phyloP scores from a whole-genome alignment of 2,888 invertebrate genomes.

The Branchellion lobata region DNA sequence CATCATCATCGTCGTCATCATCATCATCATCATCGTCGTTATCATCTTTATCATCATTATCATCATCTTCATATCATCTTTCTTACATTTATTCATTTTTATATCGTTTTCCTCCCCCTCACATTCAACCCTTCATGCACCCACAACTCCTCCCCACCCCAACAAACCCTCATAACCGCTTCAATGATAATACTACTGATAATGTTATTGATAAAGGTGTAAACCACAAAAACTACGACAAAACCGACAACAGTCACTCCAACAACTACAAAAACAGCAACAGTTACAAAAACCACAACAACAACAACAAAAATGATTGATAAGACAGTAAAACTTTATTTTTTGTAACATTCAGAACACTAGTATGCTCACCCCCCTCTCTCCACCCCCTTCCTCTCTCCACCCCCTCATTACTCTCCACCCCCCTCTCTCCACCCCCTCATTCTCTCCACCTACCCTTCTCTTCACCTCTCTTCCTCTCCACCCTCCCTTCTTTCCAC shows the following conservation, averaged over 20 bases:
- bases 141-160: background rate
- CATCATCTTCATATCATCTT: background rate
- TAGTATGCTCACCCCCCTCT: too few relatives aligned
- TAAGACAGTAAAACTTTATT: too few relatives aligned
- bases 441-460: too few relatives aligned
- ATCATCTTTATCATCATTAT: background rate
- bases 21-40: slow-evolving; percentile 17
- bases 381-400: too few relatives aligned
- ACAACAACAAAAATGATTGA: background rate
- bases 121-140: background rate
- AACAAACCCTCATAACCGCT: background rate
- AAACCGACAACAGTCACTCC: background rate
- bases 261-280: background rate
- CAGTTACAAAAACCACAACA: background rate
- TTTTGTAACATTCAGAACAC: too few relatives aligned
- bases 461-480: too few relatives aligned
- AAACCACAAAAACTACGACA: background rate
- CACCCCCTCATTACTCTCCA: too few relatives aligned
- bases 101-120: background rate
- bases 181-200: background rate
- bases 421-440: too few relatives aligned
- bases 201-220: background rate
- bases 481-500: too few relatives aligned
- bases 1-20: slow-evolving; percentile 25
- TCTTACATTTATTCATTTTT: background rate